phyloP scores from a whole-genome alignment of 2,113 vertebrate species.

The Plecturocebus donacophilus region DNA sequence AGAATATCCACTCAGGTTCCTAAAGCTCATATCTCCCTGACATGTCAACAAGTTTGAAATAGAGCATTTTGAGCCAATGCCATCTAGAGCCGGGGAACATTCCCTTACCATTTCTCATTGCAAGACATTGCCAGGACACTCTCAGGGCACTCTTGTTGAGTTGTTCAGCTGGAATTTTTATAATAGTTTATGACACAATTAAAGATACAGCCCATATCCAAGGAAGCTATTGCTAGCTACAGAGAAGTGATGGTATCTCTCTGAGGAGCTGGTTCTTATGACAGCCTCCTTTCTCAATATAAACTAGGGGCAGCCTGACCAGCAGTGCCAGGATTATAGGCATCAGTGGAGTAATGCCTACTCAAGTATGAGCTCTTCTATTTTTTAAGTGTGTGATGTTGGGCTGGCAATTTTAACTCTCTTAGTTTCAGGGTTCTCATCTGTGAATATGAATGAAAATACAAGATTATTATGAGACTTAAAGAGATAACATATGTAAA shows the following conservation, averaged over 20 bases:
- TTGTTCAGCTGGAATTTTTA: background rate
- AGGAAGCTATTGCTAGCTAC: background rate
- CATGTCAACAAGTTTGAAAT: background rate
- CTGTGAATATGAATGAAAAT: background rate
- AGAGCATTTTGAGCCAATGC: background rate
- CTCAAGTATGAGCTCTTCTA: background rate
- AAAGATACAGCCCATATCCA: background rate
- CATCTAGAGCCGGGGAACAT: background rate
- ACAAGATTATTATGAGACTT: background rate
- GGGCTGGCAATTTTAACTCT: background rate
- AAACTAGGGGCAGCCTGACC: background rate
- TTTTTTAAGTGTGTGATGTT: background rate
- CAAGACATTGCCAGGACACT: background rate
- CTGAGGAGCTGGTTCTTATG: background rate
- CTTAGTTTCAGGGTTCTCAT: background rate
- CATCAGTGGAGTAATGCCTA: fast-evolving
- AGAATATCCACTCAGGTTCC: background rate
- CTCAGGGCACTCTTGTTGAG: background rate
- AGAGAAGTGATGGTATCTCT: background rate
- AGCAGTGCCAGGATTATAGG: fast-evolving
- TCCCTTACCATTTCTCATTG: background rate
- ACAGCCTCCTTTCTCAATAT: fast-evolving
- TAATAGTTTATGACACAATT: background rate
- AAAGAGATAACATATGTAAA: background rate
- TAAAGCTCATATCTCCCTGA: background rate